These are phyloP conservation scores for Tenthredo distinguenda DNA, from an alignment of 2,888 invertebrate species.

Conservation along the genomic window DNA sequence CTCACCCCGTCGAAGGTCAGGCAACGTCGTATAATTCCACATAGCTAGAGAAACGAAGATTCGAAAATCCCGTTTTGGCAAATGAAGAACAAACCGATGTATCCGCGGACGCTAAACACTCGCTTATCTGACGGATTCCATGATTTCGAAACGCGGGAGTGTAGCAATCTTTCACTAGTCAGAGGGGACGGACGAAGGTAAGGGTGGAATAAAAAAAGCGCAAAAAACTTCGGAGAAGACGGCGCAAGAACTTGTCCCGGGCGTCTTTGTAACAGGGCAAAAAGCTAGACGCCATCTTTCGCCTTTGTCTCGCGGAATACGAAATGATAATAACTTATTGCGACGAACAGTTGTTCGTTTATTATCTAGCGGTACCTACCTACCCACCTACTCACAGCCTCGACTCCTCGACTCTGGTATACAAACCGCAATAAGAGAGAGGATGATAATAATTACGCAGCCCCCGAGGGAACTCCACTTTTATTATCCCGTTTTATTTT, in stretches of 20 bases:
- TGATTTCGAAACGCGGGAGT: not conserved
- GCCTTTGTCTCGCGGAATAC: constrained; percentile 41
- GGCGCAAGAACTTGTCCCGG: constrained; percentile 33
- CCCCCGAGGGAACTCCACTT: not conserved
- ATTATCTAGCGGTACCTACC: constrained; percentile 14
- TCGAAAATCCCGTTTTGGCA: not conserved
- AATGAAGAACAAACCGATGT: not conserved
- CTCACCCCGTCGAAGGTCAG: not conserved
- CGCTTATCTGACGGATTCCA: not conserved
- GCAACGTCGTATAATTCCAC: not conserved
- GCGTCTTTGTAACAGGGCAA: constrained; percentile 34
- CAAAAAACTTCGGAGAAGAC: constrained; percentile 1
- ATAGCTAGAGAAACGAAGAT: not conserved
- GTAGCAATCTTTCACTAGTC: constrained; percentile 14
- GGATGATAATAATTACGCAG: constrained; percentile 9
- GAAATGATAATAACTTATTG: constrained; percentile 51
- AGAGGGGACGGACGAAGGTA: constrained; percentile 56
- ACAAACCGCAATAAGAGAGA: constrained; percentile 12
- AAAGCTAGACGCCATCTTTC: constrained; percentile 42
- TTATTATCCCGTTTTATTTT: not conserved
- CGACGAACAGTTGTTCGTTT: constrained; percentile 42
- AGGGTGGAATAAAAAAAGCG: not conserved
- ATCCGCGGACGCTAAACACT: not conserved
- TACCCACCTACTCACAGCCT: not conserved
- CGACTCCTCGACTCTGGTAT: constrained; percentile 5